A percentile compares a stretch with the other conserved stretches of the same genome.
These are phyloP conservation scores for Parus major DNA, from an alignment of 2,113 vertebrate species.

Conservation along the genomic window DNA sequence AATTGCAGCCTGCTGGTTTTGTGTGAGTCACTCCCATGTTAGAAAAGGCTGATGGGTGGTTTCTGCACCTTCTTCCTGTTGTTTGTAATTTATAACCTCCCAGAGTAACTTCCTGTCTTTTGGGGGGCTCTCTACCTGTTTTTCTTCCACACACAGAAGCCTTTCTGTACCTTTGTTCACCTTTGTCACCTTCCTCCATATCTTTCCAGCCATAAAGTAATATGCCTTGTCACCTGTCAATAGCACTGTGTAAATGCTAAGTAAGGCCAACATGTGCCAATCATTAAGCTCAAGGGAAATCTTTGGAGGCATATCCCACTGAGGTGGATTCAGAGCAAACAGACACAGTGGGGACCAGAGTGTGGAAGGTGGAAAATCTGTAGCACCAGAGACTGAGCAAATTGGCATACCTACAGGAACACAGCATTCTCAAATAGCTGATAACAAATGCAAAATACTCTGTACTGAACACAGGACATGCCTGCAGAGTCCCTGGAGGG, in stretches of 20 bases:
- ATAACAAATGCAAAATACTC: neutral
- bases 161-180: conserved; percentile 30
- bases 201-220: conserved; percentile 24
- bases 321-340: neutral
- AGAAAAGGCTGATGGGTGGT: neutral
- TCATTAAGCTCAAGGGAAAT: conserved; percentile 1
- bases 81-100: neutral
- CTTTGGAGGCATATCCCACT: accelerated
- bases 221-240: neutral
- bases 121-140: neutral
- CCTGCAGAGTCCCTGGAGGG: neutral
- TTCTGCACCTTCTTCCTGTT: neutral
- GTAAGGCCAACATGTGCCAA: neutral
- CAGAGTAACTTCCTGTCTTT: neutral
- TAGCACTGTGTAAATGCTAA: conserved; percentile 26
- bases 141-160: neutral
- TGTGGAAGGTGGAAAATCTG: neutral
- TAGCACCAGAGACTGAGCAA: neutral
- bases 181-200: conserved; percentile 11
- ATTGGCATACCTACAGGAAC: neutral
- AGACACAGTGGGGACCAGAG: neutral
- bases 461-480: neutral
- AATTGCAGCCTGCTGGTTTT: neutral
- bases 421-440: neutral
- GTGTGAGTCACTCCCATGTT: neutral